Evolutionary conservation across 2,797 vertebrate species (phyloP).

Genomic region (Triplophysa yarkandensis): DNA sequence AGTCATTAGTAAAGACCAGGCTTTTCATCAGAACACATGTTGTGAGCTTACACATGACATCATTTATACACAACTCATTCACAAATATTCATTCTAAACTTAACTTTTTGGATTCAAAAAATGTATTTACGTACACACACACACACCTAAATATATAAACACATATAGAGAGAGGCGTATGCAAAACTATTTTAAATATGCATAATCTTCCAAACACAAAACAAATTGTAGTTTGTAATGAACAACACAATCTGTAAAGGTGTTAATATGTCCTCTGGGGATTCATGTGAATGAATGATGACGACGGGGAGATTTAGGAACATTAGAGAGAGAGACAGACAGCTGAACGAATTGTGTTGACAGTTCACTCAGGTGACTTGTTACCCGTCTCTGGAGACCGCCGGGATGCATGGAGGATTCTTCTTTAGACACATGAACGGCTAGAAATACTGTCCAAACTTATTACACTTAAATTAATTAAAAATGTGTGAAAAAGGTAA

Average conservation of each 20-base stretch:
- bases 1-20: slow-evolving; percentile 41
- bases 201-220: too few species aligned
- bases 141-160: too few species aligned
- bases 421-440: background rate
- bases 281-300: background rate
- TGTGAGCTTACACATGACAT: background rate
- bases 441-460: too few species aligned
- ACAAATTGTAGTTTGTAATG: too few species aligned
- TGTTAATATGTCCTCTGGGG: too few species aligned
- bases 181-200: too few species aligned
- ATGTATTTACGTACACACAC: too few species aligned
- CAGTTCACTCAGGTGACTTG: background rate
- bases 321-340: background rate
- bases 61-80: background rate
- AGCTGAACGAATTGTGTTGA: background rate
- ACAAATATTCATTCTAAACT: background rate
- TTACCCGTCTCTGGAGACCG: background rate
- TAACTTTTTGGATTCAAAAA: background rate
- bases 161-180: too few species aligned
- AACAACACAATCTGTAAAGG: too few species aligned
- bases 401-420: background rate
- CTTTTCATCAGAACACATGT: background rate
- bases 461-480: background rate
- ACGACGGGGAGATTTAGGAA: background rate
- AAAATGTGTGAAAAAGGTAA: background rate